Evolutionary conservation across 2,888 invertebrate genomes (phyloP), one percentile per base, ranked within the genome.

Genomic region (Philopedon plagiatum): DNA sequence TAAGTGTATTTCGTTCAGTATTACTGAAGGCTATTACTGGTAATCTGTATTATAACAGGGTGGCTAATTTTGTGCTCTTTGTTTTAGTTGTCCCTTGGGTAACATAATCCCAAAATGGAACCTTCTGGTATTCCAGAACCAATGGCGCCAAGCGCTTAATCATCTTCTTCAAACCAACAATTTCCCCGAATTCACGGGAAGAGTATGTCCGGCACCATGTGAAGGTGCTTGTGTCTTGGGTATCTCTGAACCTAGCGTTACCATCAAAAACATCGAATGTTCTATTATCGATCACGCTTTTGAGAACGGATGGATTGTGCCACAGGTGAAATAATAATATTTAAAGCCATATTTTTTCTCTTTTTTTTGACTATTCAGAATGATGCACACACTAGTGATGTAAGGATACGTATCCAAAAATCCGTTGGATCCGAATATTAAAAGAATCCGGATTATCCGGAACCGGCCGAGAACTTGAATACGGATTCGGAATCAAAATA

Each of bases 31-130:
- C n/a, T n/a, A n/a, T n/a, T n/a, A n/a, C n/a, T n/a, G n/a, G n/a
- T n/a, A n/a, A n/a, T n/a, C n/a, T n/a, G n/a, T n/a, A n/a, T n/a
- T n/a, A n/a, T n/a, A n/a, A n/a, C n/a, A n/a, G n/a, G n/a, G n/a
- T n/a, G 5, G 2, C 11, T 11, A 32, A 5, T 32, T 49, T 2
- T 37, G 7, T 7, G 15, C 3, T 2, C 9, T 13, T 37, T 9
- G 15, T 29, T 57, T 51, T 18, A 68, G 75, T 9, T 99, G 99
- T 83, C 99, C 99, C 0, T 90, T 99, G 39, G 98, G 98, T 32
- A 99, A 99, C 86, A 97, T 99, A 78, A 97, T 99, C 77, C 99
- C 99, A 63, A 98, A 98, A 87, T 99, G 98, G 98, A 99, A 99
- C 86, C 96, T 98, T 83, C 91, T 99, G 18, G 90, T 99, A n/a